Conservation (phyloP, 1,140 invertebrate species). For the Sarcophaga bullata region DNA sequence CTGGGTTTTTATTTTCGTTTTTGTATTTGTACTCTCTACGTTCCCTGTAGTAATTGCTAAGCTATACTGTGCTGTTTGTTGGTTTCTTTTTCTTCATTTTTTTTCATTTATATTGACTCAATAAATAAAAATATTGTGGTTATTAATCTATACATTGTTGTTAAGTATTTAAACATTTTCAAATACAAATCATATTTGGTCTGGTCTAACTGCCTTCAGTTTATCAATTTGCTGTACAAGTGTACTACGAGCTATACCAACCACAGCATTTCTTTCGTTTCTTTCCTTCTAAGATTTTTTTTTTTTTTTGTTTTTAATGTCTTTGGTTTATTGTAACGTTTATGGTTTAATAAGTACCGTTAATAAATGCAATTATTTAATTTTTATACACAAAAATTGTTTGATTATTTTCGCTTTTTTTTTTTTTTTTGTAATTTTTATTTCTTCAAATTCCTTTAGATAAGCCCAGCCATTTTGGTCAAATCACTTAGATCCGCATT, state of each 20-base stretch:
- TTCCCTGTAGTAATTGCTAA: too few relatives aligned
- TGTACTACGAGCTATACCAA: too few relatives aligned
- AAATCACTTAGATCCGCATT: background rate
- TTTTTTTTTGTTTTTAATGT: background rate
- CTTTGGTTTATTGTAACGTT: background rate
- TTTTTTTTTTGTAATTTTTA: too few relatives aligned
- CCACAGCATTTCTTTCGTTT: too few relatives aligned
- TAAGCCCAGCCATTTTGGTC: background rate
- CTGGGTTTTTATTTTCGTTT: background rate
- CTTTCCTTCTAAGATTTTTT: background rate
- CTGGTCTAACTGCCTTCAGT: too few relatives aligned
- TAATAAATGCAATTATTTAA: background rate
- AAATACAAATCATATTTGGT: background rate
- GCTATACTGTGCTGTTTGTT: too few relatives aligned
- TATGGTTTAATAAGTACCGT: constrained; percentile 9
- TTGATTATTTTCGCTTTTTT: too few relatives aligned
- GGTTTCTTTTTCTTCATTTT: too few relatives aligned
- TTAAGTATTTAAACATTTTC: background rate
- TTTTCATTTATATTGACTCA: too few relatives aligned
- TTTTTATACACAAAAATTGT: background rate
- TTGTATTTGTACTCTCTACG: background rate
- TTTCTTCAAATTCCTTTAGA: background rate
- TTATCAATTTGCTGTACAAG: background rate
- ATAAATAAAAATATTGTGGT: background rate
- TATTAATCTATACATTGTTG: constrained; percentile 24